Base-by-base conservation (phyloP, 2,888 invertebrate species). In the Tipula vernalis region DNA sequence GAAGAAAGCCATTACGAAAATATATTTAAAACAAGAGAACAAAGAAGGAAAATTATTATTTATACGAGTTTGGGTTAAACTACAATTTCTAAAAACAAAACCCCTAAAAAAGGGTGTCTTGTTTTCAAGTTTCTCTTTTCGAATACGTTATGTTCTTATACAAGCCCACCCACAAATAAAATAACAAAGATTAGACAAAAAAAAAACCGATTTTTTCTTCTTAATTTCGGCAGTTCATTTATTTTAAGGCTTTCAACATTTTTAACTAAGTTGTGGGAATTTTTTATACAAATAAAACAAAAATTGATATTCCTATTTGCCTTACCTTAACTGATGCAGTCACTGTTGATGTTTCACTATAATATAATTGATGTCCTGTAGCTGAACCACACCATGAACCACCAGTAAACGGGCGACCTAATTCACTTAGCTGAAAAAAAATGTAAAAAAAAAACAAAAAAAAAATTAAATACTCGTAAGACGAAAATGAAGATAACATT, bases 311-410 rank as follows among this genome's bases (percentile, higher is more conserved):
- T 71, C n/a, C 4, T 51, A 28, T 28, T 51, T n/a, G 13, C 2
- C n/a, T 91, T 86, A 97, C 93, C 91, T 96, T 95, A 84, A 97
- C 94, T 86, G 96, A 96, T 10, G 96, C 96, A 28, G 97, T 97
- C 88, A 97, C 96, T 71, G 97, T 97, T 89, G 96, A 95, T 87
- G 97, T 97, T 93, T 97, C 97, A 91, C 97, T 97, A 93, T 96
- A 97, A 92, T 97, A 97, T 87, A 96, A 95, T 87, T 97, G 96
- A 47, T 95, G 94, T 87, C 96, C 96, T 41, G 95, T 94, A 85
- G 96, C 95, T 87, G 95, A 93, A 87, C 97, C 97, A 91, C 97
- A 97, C 97, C 97, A 97, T 28, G 96, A 96, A 88, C 97, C 97
- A 84, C 97, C 97, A 41, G 96, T 96, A 92, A 96, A 96, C 15